Base-by-base conservation (phyloP, 2,113 vertebrate genomes). In the Promerops cafer region DNA sequence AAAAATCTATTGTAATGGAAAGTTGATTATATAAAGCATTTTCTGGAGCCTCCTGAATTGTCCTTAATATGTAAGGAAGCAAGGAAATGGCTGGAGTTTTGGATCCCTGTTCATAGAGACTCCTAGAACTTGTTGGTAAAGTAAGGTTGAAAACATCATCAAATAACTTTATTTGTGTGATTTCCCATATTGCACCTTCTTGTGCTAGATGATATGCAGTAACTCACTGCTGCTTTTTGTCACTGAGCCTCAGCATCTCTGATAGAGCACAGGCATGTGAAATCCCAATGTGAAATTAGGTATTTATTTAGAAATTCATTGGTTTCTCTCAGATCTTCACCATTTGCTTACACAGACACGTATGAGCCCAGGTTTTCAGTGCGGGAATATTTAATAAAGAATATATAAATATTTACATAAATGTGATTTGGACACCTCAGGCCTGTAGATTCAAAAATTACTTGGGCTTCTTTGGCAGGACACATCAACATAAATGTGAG, bases 201-300 rank as follows among this genome's bases (percentile, higher is more conserved):
- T 61, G 22, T 87, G 33, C 70, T 42, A 33, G 74, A 16, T 17
- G 18, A 27, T 72, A 37, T 49, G 9, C 53, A 37, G 7, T 42
- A 35, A 35, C 20, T 89, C 59, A 13, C 44, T 49, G 49, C 72
- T 79, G 35, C 47, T 50, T 26, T 74, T 54, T 37, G 35, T 57
- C 42, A 63, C 50, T 1, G 68, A 82, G 37, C 78, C 30, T 87
- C 19, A 37, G 33, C 26, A 39, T 49, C 81, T 65, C 45, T 7
- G 1, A 4, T 0, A 76, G 69, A 82, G 57, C 61, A 45, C 0
- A 0, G 31, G 23, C 40, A 12, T 28, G 21, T 61, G 75, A 92
- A 88, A 74, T 42, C 50, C 16, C 23, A 39, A 0, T 54, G 52
- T 81, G 44, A 71, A 87, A 82, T 9, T 33, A 64, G 30, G 15